A percentile compares a stretch with the other conserved stretches of the same genome.
Evolutionary conservation across 2,888 invertebrate genomes (phyloP).

Genomic region (Caenorhabditis sp.): DNA sequence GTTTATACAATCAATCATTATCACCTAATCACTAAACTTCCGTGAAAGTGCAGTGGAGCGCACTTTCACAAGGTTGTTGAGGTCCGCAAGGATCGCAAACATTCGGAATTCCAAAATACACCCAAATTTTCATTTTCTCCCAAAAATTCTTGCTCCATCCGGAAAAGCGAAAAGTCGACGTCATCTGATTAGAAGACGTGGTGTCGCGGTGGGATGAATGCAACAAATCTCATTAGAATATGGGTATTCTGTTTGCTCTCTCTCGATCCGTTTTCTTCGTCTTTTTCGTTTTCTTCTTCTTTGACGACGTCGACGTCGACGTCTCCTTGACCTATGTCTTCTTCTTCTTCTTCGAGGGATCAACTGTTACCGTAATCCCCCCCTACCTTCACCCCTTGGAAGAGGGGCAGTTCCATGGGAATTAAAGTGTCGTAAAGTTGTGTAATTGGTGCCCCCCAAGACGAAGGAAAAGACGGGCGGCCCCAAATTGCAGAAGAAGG

Average conservation of each 20-base stretch:
- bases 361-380: constrained; percentile 34
- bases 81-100: no score
- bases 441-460: constrained; percentile 43
- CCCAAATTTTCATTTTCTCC: no score
- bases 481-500: not conserved
- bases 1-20: no score
- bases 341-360: not conserved
- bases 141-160: constrained; percentile 32
- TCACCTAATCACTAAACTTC: no score
- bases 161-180: constrained; percentile 13
- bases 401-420: constrained; percentile 41
- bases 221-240: constrained; percentile 40
- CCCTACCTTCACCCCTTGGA: not conserved
- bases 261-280: not conserved
- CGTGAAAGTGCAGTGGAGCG: no score
- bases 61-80: no score
- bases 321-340: not conserved
- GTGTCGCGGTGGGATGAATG: no score
- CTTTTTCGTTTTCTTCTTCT: no score
- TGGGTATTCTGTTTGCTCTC: not conserved
- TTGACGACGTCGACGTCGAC: no score
- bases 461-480: no score
- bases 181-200: constrained; percentile 53
- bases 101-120: no score
- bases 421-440: constrained; percentile 60